Evolutionary conservation across 1,140 invertebrate genomes (phyloP).

Genomic region (Carposina sasakii): DNA sequence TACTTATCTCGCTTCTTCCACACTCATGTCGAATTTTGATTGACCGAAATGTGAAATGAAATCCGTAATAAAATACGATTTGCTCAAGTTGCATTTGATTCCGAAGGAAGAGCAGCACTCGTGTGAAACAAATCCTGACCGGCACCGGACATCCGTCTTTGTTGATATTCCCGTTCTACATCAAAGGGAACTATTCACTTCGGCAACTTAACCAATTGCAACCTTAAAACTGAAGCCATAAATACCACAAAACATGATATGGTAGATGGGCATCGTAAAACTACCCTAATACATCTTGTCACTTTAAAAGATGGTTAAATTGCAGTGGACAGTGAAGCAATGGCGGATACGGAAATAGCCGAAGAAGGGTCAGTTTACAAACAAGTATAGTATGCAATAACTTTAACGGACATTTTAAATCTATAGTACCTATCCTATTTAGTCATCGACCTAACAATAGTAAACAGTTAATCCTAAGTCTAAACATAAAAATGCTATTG

Average conservation of each 20-base stretch:
- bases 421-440: too few species aligned
- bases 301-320: conserved; percentile 54
- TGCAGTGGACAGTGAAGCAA: conserved; percentile 46
- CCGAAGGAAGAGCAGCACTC: conserved; percentile 40
- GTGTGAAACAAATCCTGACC: conserved; percentile 71
- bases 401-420: too few species aligned
- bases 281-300: conserved; percentile 55
- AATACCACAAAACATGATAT: conserved; percentile 25
- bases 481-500: too few species aligned
- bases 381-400: too few species aligned
- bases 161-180: conserved; percentile 69
- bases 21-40: too few species aligned
- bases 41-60: too few species aligned
- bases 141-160: conserved; percentile 71
- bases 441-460: too few species aligned
- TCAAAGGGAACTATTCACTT: conserved; percentile 56
- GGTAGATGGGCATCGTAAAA: conserved; percentile 32
- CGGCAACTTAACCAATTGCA: conserved; percentile 35
- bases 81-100: conserved; percentile 40
- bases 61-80: too few species aligned
- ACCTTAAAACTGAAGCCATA: conserved; percentile 37
- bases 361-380: too few species aligned
- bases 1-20: too few species aligned
- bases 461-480: too few species aligned
- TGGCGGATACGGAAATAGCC: conserved; percentile 50